These are phyloP conservation scores for Chloropsis cyanopogon DNA, from an alignment of 2,113 vertebrate genomes.

Conservation along the genomic window DNA sequence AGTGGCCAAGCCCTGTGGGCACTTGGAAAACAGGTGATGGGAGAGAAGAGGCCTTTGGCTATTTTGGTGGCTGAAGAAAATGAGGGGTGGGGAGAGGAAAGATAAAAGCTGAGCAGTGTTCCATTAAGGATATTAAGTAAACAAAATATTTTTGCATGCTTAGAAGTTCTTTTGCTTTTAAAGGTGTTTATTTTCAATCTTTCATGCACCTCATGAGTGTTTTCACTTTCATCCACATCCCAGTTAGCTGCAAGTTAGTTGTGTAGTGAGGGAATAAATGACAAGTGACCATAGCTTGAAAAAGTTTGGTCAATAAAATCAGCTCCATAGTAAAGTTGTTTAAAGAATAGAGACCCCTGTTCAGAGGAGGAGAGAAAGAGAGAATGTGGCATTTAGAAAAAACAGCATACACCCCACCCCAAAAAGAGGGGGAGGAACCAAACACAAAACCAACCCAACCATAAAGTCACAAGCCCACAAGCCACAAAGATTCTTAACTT, in stretches of 20 bases:
- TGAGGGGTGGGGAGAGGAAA: neutral
- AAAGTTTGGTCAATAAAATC: neutral
- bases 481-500: neutral
- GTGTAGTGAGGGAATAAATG: neutral
- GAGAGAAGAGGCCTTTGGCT: neutral
- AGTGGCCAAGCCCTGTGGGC: neutral
- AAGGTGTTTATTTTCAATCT: neutral
- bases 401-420: accelerated
- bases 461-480: neutral
- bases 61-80: neutral
- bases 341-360: neutral
- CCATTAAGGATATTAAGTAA: neutral
- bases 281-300: neutral
- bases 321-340: neutral
- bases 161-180: neutral
- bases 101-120: neutral
- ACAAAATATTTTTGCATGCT: neutral
- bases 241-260: neutral
- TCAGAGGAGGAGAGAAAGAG: neutral
- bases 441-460: neutral
- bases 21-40: neutral
- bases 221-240: neutral
- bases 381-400: neutral
- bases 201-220: neutral
- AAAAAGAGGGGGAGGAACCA: neutral